phyloP scores from a whole-genome alignment of 2,797 vertebrate genomes.

The Mus caroli region DNA sequence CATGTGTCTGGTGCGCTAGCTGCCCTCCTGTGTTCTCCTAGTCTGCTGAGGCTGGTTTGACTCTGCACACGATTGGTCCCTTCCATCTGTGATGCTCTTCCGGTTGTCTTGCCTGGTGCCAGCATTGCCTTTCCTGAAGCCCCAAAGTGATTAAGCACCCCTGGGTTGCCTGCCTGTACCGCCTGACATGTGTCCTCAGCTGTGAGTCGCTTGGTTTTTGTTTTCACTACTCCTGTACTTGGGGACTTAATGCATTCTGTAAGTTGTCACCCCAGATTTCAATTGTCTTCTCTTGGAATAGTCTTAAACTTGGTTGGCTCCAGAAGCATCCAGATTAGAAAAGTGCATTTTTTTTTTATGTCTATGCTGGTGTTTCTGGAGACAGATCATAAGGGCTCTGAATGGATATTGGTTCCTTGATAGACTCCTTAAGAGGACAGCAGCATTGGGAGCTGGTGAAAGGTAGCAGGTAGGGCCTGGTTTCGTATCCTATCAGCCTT shows the following conservation, averaged over 20 bases:
- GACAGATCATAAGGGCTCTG: neutral
- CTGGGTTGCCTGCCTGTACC: neutral
- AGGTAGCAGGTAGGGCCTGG: neutral
- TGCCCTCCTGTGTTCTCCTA: neutral
- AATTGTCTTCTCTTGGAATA: neutral
- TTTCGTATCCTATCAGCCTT: neutral
- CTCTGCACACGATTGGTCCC: neutral
- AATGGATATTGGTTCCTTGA: neutral
- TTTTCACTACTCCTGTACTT: neutral
- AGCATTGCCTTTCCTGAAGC: neutral
- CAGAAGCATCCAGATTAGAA: neutral
- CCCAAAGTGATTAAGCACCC: neutral
- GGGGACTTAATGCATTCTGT: neutral
- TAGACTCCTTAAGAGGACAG: neutral
- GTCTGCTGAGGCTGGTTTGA: neutral
- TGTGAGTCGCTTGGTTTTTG: neutral
- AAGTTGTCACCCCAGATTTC: neutral
- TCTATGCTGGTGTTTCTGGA: neutral
- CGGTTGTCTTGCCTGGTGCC: neutral
- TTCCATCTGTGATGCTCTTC: neutral
- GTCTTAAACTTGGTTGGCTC: no score
- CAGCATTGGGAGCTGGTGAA: neutral
- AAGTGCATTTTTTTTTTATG: neutral
- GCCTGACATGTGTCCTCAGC: neutral
- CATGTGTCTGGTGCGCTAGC: neutral